These are phyloP conservation scores for Toxostoma redivivum DNA, from an alignment of 2,113 vertebrate genomes.

Conservation along the genomic window DNA sequence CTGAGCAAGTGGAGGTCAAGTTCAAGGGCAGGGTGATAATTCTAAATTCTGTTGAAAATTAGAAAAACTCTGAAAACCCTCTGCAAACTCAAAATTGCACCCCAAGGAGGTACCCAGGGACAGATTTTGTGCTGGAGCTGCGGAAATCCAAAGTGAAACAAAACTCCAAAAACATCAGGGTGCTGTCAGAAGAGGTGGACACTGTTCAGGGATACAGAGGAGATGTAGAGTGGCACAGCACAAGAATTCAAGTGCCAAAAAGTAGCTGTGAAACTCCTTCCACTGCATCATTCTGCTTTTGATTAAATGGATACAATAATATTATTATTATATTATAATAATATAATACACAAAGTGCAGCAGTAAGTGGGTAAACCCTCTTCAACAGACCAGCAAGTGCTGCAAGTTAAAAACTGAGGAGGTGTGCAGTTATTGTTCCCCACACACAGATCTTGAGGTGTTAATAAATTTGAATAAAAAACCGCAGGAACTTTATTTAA, in stretches of 20 bases:
- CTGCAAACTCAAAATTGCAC: background rate
- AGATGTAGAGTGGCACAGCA: background rate
- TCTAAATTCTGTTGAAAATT: too few relatives aligned
- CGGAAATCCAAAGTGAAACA: background rate
- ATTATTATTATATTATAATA: too few relatives aligned
- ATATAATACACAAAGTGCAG: background rate
- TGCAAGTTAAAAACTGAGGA: background rate
- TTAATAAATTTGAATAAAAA: constrained; percentile 29
- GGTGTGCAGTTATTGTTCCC: background rate
- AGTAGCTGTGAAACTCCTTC: background rate
- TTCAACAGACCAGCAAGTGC: background rate
- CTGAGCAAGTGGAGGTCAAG: too few relatives aligned
- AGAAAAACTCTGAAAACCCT: background rate
- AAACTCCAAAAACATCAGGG: background rate
- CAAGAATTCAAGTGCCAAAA: background rate
- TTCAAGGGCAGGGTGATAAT: too few relatives aligned
- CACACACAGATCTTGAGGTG: background rate
- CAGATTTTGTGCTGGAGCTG: background rate
- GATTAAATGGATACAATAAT: background rate
- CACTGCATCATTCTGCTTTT: background rate
- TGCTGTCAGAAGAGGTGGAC: background rate
- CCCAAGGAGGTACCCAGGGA: background rate
- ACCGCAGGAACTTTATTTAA: constrained; percentile 25
- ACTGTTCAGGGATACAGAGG: background rate
- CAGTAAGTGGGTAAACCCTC: background rate